phyloP scores from a whole-genome alignment of 1,140 invertebrate genomes.

The Aphaenogaster rudis region DNA sequence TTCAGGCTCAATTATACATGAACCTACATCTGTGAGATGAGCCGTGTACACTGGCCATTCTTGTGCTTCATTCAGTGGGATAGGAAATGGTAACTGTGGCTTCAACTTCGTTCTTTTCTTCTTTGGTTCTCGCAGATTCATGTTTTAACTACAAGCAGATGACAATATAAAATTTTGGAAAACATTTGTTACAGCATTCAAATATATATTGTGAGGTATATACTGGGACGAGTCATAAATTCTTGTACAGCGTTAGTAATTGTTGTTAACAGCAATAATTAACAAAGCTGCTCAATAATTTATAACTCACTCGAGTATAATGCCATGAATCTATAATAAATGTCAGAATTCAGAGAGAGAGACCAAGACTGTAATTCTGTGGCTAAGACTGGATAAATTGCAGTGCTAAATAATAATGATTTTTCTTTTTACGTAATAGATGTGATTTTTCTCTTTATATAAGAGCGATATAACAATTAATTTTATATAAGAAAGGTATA shows the following conservation, averaged over 20 bases:
- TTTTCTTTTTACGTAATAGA: neutral
- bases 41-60: conserved; percentile 88
- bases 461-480: neutral
- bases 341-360: neutral
- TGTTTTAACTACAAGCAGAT: conserved; percentile 70
- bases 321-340: neutral
- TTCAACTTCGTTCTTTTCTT: conserved; percentile 83
- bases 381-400: neutral
- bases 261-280: neutral
- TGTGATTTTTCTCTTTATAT: neutral
- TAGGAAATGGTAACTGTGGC: conserved; percentile 84
- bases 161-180: neutral
- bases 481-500: too few species aligned
- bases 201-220: neutral
- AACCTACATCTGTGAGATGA: conserved; percentile 89
- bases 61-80: conserved; percentile 85
- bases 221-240: neutral
- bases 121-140: conserved; percentile 85
- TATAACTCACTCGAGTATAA: neutral
- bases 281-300: neutral
- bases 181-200: neutral
- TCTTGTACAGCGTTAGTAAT: neutral
- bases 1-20: conserved; percentile 88
- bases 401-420: neutral
- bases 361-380: neutral